A percentile compares a stretch with the other conserved stretches of the same genome.
phyloP scores from a whole-genome alignment of 2,888 invertebrate species.

The Gisinianus flammeolus region DNA sequence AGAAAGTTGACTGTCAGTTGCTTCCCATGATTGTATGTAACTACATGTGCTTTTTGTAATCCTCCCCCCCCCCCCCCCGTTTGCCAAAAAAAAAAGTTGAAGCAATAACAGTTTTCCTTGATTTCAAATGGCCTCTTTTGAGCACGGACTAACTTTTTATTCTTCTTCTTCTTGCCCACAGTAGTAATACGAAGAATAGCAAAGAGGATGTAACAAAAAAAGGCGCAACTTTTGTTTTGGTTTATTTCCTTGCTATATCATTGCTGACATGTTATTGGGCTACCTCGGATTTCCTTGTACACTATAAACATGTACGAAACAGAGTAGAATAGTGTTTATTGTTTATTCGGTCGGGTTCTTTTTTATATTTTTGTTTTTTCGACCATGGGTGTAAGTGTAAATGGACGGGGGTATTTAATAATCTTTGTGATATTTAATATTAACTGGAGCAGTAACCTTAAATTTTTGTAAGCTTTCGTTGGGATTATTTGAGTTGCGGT shows the following conservation, averaged over 20 bases:
- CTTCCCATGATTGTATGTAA: no score
- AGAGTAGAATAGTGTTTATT: background rate
- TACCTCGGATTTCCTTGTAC: background rate
- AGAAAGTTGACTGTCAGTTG: no score
- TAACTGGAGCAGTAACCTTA: no score
- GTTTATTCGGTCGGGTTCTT: background rate
- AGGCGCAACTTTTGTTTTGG: background rate
- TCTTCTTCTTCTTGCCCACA: background rate
- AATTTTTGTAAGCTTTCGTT: no score
- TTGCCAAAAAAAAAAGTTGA: slow-evolving; percentile 5
- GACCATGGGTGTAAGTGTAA: background rate
- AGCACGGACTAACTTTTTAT: slow-evolving; percentile 37
- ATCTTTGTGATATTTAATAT: no score
- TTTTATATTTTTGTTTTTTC: background rate
- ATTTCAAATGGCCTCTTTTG: slow-evolving; percentile 38
- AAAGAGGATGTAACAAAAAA: background rate
- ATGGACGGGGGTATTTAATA: no score
- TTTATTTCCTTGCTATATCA: background rate
- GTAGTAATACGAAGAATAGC: background rate
- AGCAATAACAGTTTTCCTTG: slow-evolving; percentile 10
- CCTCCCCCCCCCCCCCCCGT: no score
- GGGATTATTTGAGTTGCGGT: no score
- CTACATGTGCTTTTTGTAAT: background rate
- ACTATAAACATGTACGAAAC: background rate
- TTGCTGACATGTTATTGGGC: background rate